Conservation (phyloP, 2,797 vertebrate species). For the Centropyge bicolor region DNA sequence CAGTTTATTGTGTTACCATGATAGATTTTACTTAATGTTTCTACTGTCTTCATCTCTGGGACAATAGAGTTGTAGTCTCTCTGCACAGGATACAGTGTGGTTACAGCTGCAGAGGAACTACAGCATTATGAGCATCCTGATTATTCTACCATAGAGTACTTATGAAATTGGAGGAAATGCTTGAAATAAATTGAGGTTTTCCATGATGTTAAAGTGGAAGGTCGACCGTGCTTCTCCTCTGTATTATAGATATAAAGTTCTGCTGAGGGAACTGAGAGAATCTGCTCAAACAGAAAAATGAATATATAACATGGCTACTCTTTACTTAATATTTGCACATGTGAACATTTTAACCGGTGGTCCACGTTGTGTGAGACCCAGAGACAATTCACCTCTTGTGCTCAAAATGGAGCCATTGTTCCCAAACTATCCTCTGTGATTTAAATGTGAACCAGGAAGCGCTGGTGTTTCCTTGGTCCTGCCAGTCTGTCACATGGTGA, state of each 20-base stretch:
- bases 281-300: neutral
- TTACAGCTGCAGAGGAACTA: slow-evolving; percentile 36
- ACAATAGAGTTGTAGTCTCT: neutral
- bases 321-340: neutral
- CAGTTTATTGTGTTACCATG: neutral
- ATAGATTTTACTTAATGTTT: neutral
- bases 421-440: neutral
- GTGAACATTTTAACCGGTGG: neutral
- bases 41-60: neutral
- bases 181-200: slow-evolving; percentile 23
- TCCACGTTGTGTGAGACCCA: neutral
- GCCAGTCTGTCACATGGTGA: slow-evolving; percentile 47
- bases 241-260: slow-evolving; percentile 8
- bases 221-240: neutral
- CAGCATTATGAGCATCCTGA: neutral
- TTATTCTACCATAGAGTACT: neutral
- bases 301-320: neutral
- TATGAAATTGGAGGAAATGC: slow-evolving; percentile 21
- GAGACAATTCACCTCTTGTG: slow-evolving; percentile 17
- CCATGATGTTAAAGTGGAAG: neutral
- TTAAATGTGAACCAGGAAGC: slow-evolving; percentile 50
- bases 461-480: slow-evolving; percentile 37
- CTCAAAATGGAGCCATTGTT: slow-evolving; percentile 30
- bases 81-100: slow-evolving; percentile 17
- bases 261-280: slow-evolving; percentile 5